These are phyloP conservation scores for Lamellibrachia columna DNA, from an alignment of 2,888 invertebrate genomes.

Conservation along the genomic window DNA sequence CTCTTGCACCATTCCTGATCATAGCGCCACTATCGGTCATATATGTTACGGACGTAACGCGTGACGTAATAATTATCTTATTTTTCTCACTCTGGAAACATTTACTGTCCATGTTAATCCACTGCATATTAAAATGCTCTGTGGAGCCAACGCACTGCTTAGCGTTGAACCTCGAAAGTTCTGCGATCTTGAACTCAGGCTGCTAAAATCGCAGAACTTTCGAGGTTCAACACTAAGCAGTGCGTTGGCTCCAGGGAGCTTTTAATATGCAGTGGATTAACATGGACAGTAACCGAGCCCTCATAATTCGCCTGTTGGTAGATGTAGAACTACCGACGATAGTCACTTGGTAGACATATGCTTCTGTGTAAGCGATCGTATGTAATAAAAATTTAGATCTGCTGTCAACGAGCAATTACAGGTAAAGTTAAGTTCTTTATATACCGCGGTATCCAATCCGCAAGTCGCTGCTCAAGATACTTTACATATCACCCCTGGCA, in stretches of 20 bases:
- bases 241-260: neutral
- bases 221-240: neutral
- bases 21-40: neutral
- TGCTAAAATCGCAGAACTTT: neutral
- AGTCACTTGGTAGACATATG: too few species aligned
- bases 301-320: too few species aligned
- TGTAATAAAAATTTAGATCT: too few species aligned
- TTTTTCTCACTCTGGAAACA: neutral
- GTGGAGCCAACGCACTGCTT: neutral
- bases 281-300: too few species aligned
- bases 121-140: neutral
- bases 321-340: too few species aligned
- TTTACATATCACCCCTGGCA: too few species aligned
- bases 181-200: neutral
- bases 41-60: neutral
- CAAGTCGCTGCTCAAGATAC: too few species aligned
- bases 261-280: neutral
- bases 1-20: neutral
- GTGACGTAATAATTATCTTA: neutral
- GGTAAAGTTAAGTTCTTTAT: too few species aligned
- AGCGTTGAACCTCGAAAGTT: neutral
- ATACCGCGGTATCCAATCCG: too few species aligned
- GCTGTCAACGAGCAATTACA: too few species aligned
- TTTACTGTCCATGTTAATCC: too few species aligned
- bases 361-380: too few species aligned